Conservation (phyloP, 2,888 invertebrate species). For the Drosophila helvetica region DNA sequence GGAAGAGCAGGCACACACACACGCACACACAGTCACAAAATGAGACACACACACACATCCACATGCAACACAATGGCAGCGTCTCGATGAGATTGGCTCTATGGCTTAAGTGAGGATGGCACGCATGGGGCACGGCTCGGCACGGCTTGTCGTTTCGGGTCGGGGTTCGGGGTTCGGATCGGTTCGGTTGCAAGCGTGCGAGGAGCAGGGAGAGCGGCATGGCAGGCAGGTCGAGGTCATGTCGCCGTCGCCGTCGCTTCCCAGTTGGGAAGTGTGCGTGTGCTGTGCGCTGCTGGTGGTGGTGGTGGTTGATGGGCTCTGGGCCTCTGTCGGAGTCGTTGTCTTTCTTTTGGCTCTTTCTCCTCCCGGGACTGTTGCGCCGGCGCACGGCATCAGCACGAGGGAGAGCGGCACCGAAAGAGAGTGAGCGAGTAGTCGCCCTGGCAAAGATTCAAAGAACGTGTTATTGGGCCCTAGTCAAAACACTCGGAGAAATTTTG, state of each 20-base stretch:
- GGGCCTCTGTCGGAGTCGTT: slow-evolving; percentile 21
- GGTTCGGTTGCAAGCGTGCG: slow-evolving; percentile 51
- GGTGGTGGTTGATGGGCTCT: slow-evolving; percentile 60
- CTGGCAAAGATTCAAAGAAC: slow-evolving; percentile 31
- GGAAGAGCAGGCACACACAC: slow-evolving; percentile 49
- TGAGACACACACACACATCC: slow-evolving; percentile 29
- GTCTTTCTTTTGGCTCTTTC: slow-evolving; percentile 47
- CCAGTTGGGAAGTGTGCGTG: slow-evolving; percentile 60
- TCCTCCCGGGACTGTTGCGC: slow-evolving; percentile 57
- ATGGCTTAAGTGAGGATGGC: slow-evolving; percentile 68
- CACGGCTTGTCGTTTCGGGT: slow-evolving; percentile 18
- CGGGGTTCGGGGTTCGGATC: slow-evolving; percentile 31
- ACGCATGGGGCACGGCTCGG: slow-evolving; percentile 74
- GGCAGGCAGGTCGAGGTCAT: slow-evolving; percentile 70
- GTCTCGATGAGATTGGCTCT: slow-evolving; percentile 54
- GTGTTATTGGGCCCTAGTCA: slow-evolving; percentile 39
- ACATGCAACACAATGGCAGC: slow-evolving; percentile 57
- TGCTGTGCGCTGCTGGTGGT: slow-evolving; percentile 45
- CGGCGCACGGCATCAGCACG: slow-evolving; percentile 65
- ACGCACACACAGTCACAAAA: slow-evolving; percentile 38
- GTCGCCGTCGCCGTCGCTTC: slow-evolving; percentile 53
- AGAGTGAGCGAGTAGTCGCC: slow-evolving; percentile 26
- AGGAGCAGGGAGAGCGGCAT: slow-evolving; percentile 32
- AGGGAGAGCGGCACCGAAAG: slow-evolving; percentile 48
- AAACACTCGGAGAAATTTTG: slow-evolving; percentile 37